phyloP scores from a whole-genome alignment of 1,140 invertebrate genomes.

The Conus ventricosus region DNA sequence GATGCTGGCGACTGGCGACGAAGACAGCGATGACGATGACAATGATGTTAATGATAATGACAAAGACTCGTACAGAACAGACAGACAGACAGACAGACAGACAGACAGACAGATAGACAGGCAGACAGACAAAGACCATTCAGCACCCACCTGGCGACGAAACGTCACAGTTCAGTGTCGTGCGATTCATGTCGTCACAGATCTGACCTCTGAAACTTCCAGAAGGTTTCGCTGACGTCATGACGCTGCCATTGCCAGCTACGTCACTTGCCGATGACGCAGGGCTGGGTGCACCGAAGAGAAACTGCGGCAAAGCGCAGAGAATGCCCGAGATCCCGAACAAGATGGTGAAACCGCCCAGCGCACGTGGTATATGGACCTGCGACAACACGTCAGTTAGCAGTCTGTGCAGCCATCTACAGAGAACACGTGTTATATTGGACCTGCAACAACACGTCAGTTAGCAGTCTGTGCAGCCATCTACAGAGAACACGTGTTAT shows the following conservation, averaged over 20 bases:
- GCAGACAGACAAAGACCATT: not conserved
- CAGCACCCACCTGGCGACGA: not conserved
- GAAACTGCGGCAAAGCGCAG: conserved; percentile 55
- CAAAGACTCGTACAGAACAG: not conserved
- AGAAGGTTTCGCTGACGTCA: conserved; percentile 5
- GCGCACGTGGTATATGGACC: conserved; percentile 49
- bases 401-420: too few relatives aligned
- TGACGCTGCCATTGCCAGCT: conserved; percentile 25
- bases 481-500: too few relatives aligned
- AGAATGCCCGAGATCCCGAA: conserved; percentile 56
- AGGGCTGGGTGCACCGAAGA: conserved; percentile 35
- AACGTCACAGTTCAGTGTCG: not conserved
- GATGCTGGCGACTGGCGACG: not conserved
- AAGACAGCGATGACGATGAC: not conserved
- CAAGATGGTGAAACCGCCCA: conserved; percentile 44
- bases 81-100: conserved; percentile 29
- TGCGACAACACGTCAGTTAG: not conserved
- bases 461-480: too few relatives aligned
- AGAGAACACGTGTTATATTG: too few relatives aligned
- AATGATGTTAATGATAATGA: not conserved
- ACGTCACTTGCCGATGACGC: not conserved
- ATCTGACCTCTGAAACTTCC: not conserved
- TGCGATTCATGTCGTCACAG: not conserved
- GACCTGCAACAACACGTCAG: too few relatives aligned
- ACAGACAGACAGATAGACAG: conserved; percentile 28